A percentile compares a stretch with the other conserved stretches of the same genome.
phyloP scores from a whole-genome alignment of 2,888 invertebrate genomes.

The Acanthococcus lagerstroemiae region DNA sequence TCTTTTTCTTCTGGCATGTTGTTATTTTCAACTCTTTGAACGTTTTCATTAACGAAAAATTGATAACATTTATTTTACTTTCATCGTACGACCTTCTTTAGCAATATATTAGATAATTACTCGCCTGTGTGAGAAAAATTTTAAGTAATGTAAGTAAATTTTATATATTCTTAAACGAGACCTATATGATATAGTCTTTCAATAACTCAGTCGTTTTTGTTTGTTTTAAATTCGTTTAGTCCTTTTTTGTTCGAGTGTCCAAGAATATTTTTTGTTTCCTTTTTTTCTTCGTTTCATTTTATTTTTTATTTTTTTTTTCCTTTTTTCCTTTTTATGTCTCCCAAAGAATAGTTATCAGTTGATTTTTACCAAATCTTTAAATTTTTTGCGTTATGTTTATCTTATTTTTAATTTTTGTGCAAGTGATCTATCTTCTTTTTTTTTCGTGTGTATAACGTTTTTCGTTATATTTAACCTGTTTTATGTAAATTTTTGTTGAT shows the following conservation, averaged over 20 bases:
- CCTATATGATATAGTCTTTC: conserved; percentile 17
- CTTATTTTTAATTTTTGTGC: conserved; percentile 9
- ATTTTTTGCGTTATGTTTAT: conserved; percentile 22
- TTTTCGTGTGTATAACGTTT: not conserved
- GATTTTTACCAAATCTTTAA: conserved; percentile 21
- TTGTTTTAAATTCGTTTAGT: conserved; percentile 17
- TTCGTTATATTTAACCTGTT: not conserved
- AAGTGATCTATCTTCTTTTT: not conserved
- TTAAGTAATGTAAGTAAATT: not conserved
- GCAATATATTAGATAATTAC: not conserved
- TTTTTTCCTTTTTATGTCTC: conserved; percentile 8
- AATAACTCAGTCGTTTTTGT: conserved; percentile 22
- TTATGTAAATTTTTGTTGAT: not conserved
- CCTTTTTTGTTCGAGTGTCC: conserved; percentile 18
- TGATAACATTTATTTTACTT: not conserved
- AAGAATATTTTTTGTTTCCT: conserved; percentile 8
- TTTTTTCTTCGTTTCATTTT: conserved; percentile 1
- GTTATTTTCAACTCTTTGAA: not conserved
- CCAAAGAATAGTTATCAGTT: conserved; percentile 24
- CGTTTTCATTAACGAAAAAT: not conserved
- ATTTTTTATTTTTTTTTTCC: conserved; percentile 1
- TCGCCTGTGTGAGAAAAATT: not conserved
- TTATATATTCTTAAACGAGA: not conserved
- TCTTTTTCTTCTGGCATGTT: conserved; percentile 11
- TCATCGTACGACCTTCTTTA: not conserved